Evolutionary conservation across 2,113 vertebrate genomes (phyloP).

Genomic region (Lethenteron reissneri): DNA sequence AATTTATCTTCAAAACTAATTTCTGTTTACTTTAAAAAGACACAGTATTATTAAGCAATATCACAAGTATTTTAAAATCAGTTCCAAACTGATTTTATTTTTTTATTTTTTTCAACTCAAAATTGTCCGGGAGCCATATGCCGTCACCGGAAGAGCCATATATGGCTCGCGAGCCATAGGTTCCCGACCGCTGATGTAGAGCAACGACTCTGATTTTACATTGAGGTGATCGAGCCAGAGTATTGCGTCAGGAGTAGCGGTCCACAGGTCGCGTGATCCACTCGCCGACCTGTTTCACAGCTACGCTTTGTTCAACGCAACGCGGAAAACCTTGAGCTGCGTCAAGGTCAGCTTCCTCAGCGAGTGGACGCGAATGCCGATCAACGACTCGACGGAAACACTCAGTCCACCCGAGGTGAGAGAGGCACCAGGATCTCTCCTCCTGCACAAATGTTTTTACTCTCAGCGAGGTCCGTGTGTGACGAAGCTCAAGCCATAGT

Average conservation of each 20-base stretch:
- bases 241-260: background rate
- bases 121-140: no score
- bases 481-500: background rate
- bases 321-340: slow-evolving; percentile 86
- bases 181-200: background rate
- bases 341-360: slow-evolving; percentile 87
- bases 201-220: background rate
- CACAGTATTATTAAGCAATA: no score
- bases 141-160: no score
- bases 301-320: slow-evolving; percentile 74
- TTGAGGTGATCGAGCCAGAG: background rate
- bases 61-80: no score
- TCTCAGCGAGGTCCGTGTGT: slow-evolving; percentile 2
- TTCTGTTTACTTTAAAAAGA: no score
- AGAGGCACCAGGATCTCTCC: no score
- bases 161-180: no score
- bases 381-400: slow-evolving; percentile 23
- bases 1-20: no score
- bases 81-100: no score
- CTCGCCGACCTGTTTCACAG: slow-evolving; percentile 21
- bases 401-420: slow-evolving; percentile 38
- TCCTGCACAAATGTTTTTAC: no score
- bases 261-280: slow-evolving; percentile 7
- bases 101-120: no score
- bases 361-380: slow-evolving; percentile 54